These are phyloP conservation scores for Orgyia antiqua DNA, from an alignment of 2,888 invertebrate species.

Conservation along the genomic window DNA sequence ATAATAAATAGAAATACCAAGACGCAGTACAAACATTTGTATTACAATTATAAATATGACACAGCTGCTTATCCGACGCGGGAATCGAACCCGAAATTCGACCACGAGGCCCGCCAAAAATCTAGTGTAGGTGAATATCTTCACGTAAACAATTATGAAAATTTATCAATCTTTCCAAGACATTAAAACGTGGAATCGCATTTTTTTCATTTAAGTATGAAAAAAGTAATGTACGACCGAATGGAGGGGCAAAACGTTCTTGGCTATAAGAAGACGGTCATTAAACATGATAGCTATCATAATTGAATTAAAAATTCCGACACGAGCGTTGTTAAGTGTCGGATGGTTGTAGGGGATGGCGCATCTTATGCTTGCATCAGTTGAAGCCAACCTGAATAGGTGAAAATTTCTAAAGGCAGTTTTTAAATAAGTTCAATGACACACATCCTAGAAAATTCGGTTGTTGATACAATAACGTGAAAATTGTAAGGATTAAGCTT, in stretches of 20 bases:
- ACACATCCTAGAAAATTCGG: no score
- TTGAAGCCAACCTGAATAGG: constrained; percentile 13
- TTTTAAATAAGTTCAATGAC: no score
- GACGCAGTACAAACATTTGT: no score
- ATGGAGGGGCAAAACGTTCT: constrained; percentile 48
- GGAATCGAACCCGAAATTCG: no score
- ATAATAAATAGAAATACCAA: no score
- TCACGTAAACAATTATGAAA: constrained; percentile 43
- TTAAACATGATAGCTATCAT: constrained; percentile 77
- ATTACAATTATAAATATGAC: no score
- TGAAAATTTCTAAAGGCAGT: no score
- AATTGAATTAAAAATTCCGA: constrained; percentile 78
- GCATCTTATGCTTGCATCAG: constrained; percentile 25
- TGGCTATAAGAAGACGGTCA: constrained; percentile 58
- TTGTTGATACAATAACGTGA: no score
- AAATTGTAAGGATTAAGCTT: no score
- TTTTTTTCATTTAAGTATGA: constrained; percentile 22
- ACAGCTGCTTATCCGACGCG: no score
- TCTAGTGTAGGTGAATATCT: constrained; percentile 21
- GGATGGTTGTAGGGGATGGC: constrained; percentile 34
- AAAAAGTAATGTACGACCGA: constrained; percentile 20
- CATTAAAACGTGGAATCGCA: constrained; percentile 34
- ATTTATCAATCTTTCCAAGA: constrained; percentile 49
- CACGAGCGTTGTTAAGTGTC: constrained; percentile 54
- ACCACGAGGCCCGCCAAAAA: no score